Percentiles rank a stretch among this genome's conserved stretches.
Conservation (phyloP, 2,888 invertebrate genomes). For the Drosophila neutralis region DNA sequence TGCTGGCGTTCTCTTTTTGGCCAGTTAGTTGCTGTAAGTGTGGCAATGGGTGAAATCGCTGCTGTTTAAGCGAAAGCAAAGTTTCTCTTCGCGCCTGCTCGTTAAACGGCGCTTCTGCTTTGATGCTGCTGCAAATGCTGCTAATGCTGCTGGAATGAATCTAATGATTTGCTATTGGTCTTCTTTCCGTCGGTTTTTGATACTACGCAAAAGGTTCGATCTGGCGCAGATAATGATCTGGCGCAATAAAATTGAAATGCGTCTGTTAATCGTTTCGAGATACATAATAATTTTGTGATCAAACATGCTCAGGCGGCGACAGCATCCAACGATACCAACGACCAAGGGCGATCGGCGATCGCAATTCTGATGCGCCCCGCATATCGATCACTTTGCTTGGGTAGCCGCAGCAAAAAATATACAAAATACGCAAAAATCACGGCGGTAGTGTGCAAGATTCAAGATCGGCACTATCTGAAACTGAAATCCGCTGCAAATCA, state of each 20-base stretch:
- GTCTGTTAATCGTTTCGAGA: slow-evolving; percentile 76
- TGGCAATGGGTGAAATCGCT: slow-evolving; percentile 75
- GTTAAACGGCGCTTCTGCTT: slow-evolving; percentile 70
- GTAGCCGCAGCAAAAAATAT: slow-evolving; percentile 1
- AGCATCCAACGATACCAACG: slow-evolving; percentile 14
- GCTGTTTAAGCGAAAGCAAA: slow-evolving; percentile 63
- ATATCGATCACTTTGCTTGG: slow-evolving; percentile 67
- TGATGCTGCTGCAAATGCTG: slow-evolving; percentile 48
- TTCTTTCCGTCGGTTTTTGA: slow-evolving; percentile 16
- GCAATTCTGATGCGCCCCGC: slow-evolving; percentile 44
- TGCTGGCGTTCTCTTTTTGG: slow-evolving; percentile 45
- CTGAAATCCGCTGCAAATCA: slow-evolving; percentile 13
- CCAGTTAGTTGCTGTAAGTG: slow-evolving; percentile 52
- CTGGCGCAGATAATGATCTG: slow-evolving; percentile 69
- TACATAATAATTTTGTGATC: slow-evolving; percentile 77
- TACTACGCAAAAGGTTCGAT: slow-evolving; percentile 48
- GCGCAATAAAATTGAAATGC: slow-evolving; percentile 80
- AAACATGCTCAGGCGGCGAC: slow-evolving; percentile 53
- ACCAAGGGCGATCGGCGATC: slow-evolving; percentile 33
- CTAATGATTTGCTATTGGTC: slow-evolving; percentile 66
- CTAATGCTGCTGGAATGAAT: slow-evolving; percentile 48
- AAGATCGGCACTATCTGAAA: slow-evolving; percentile 5
- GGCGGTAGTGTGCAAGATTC: slow-evolving; percentile 43
- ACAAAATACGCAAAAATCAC: slow-evolving; percentile 71
- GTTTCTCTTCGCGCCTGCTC: slow-evolving; percentile 75